Evolutionary conservation across 2,888 invertebrate genomes (phyloP).

Genomic region (Pedicia rivosa): DNA sequence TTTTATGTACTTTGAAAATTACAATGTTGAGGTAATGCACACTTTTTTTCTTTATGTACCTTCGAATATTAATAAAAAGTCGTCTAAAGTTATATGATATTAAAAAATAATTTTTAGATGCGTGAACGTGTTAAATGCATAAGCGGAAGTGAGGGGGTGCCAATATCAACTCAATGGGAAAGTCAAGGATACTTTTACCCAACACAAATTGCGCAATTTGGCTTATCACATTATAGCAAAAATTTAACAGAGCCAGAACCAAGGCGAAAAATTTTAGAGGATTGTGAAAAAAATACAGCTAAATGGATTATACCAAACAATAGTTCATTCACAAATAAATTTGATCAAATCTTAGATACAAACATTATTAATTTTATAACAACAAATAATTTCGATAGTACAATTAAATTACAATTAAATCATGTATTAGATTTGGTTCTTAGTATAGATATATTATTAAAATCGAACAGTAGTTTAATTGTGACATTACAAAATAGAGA

Average conservation of each 20-base stretch:
- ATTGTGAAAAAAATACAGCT: conserved; percentile 49
- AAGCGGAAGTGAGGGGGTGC: conserved; percentile 84
- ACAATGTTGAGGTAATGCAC: conserved; percentile 73
- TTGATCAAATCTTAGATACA: conserved; percentile 39
- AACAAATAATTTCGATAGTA: conserved; percentile 48
- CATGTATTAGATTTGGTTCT: conserved; percentile 60
- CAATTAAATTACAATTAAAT: conserved; percentile 50
- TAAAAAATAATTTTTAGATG: conserved; percentile 24
- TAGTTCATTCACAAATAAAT: conserved; percentile 44
- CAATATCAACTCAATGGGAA: conserved; percentile 95
- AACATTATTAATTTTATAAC: conserved; percentile 58
- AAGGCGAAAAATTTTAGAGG: conserved; percentile 52
- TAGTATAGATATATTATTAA: conserved; percentile 52
- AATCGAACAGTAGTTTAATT: conserved; percentile 66
- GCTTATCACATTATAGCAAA: conserved; percentile 92
- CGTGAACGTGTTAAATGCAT: conserved; percentile 92
- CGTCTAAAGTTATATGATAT: neutral
- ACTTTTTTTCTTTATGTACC: neutral
- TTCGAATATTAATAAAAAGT: no score
- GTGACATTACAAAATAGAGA: conserved; percentile 65
- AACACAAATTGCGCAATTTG: conserved; percentile 97
- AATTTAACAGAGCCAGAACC: conserved; percentile 77
- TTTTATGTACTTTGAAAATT: conserved; percentile 94
- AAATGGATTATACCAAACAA: conserved; percentile 62
- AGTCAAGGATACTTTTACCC: conserved; percentile 92